phyloP scores from a whole-genome alignment of 1,140 invertebrate species.

The Harlomillsia oculata region DNA sequence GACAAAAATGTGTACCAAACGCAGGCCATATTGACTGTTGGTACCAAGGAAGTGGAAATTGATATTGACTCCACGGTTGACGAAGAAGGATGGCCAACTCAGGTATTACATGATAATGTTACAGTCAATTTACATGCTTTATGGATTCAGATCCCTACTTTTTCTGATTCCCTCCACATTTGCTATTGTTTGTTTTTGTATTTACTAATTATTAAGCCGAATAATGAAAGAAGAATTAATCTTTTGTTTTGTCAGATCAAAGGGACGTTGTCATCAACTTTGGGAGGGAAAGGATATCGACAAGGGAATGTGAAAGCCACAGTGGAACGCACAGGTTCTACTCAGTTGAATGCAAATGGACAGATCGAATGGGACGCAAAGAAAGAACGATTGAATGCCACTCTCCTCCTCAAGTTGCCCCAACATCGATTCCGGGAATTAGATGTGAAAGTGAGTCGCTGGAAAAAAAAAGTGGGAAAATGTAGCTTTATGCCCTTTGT shows the following conservation, averaged over 20 bases:
- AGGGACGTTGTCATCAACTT: constrained; percentile 23
- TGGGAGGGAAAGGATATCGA: background rate
- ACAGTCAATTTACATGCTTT: too few relatives aligned
- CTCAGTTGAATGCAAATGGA: constrained; percentile 12
- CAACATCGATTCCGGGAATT: constrained; percentile 18
- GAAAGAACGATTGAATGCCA: constrained; percentile 15
- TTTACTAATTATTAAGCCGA: too few relatives aligned
- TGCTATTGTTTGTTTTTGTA: background rate
- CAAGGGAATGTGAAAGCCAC: constrained; percentile 19
- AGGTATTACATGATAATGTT: constrained; percentile 26
- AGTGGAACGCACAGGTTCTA: background rate
- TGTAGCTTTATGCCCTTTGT: too few relatives aligned
- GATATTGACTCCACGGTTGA: constrained; percentile 25
- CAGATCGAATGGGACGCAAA: constrained; percentile 10
- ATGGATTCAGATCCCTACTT: too few relatives aligned
- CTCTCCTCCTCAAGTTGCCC: constrained; percentile 17
- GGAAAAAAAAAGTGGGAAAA: too few relatives aligned
- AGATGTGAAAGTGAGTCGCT: constrained; percentile 14
- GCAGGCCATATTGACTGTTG: constrained; percentile 1
- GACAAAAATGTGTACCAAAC: constrained; percentile 2
- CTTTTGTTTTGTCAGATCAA: constrained; percentile 18
- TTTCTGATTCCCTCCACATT: too few relatives aligned
- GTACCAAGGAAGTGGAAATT: constrained; percentile 18
- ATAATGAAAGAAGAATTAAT: background rate
- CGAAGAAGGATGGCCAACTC: constrained; percentile 20